Evolutionary conservation across 2,113 vertebrate species (phyloP), one percentile per base, ranked within the genome.

Genomic region (Phrynocephalus versicolor): DNA sequence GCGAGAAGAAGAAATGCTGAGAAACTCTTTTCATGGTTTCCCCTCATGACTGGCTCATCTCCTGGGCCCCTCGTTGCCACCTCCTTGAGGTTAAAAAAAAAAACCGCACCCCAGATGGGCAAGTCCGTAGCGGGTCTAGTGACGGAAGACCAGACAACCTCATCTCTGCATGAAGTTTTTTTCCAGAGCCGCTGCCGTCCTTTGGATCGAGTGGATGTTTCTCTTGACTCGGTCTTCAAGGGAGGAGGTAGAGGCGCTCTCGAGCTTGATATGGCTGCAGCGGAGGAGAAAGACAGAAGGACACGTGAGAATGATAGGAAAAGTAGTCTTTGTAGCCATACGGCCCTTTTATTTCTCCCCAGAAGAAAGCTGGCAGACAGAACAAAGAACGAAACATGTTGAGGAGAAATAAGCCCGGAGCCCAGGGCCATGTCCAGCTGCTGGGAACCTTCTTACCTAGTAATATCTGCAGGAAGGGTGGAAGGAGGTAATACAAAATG

Each of bases 141-240:
- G 1, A 73, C 23, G 78, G 73, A 64, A 33, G n/a, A 57, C n/a
- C n/a, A 65, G 23, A 12, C 1, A 0, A 55, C 1, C 72, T 95
- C 93, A 98, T 96, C 97, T 96, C 90, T 95, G 97, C 98, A 99
- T 99, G 8, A 99, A 99, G 95, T 97, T 99, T 81, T 95, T 98
- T 74, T 99, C 98, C 92, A 98, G 81, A 16, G 98, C 97, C 0
- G 97, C 95, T 0, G 98, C 90, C 0, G 98, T 99, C 82, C 98
- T 97, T 93, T 99, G 99, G 7, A 99, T 97, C 83, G 98, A 98
- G 94, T 99, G 96, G 94, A 99, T 98, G 27, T 99, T 99, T 82
- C 99, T 97, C 85, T 98, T 99, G 69, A 99, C 98, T 8, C 99
- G 90, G 51, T 99, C 99, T 88, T 99, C 98, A 45, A 99, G 85